phyloP scores from a whole-genome alignment of 2,888 invertebrate species.

The Aporophyla nigra region DNA sequence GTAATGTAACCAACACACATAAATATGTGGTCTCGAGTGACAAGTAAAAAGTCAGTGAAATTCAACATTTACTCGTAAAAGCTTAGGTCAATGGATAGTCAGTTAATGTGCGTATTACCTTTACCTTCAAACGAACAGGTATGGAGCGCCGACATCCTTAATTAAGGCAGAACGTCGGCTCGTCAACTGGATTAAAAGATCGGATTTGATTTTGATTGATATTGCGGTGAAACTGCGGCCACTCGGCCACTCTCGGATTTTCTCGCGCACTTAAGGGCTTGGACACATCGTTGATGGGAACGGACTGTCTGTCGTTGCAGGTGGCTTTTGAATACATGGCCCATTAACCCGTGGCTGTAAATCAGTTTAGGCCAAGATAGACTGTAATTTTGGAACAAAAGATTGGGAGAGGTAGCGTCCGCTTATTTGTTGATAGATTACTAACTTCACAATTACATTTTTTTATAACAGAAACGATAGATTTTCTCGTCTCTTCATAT shows the following conservation, averaged over 20 bases:
- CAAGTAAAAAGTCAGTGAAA: conserved; percentile 33
- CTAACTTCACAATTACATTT: not conserved
- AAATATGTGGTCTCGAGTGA: not conserved
- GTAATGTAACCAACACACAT: not conserved
- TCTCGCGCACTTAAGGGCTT: conserved; percentile 59
- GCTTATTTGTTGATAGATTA: not conserved
- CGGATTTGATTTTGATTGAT: conserved; percentile 87
- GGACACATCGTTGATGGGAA: conserved; percentile 34
- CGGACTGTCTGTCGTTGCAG: not conserved
- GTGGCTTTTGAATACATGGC: too few relatives aligned
- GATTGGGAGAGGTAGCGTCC: not conserved
- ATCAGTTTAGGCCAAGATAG: not conserved
- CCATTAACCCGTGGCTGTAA: too few relatives aligned
- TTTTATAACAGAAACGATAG: not conserved
- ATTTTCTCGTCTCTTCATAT: not conserved
- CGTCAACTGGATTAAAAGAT: conserved; percentile 81
- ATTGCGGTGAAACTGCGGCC: conserved; percentile 78
- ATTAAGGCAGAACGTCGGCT: conserved; percentile 81
- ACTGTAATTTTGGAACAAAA: not conserved
- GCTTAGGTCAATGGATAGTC: conserved; percentile 52
- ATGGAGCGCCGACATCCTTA: conserved; percentile 79
- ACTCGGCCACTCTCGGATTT: conserved; percentile 60
- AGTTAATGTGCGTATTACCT: conserved; percentile 62
- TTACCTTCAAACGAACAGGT: conserved; percentile 61
- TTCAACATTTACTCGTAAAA: conserved; percentile 40